These are phyloP conservation scores for Pycnomerus fuliginosus DNA, from an alignment of 2,888 invertebrate genomes.

Conservation along the genomic window DNA sequence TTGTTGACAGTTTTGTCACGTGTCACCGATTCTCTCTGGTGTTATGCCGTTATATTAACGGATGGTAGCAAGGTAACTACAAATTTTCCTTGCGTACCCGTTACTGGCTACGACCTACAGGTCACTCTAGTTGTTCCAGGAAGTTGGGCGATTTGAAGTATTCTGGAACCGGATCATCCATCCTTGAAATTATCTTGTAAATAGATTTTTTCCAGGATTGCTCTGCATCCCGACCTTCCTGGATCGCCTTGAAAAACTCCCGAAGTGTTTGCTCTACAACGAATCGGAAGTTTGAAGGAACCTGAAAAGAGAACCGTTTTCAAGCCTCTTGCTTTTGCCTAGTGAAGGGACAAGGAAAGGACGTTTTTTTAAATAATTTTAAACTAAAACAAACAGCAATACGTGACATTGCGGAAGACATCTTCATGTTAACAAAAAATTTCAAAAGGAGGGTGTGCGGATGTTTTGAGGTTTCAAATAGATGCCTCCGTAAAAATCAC, in stretches of 20 bases:
- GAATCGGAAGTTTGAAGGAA: slow-evolving; percentile 94
- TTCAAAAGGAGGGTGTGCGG: slow-evolving; percentile 5
- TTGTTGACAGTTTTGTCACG: slow-evolving; percentile 48
- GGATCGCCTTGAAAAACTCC: slow-evolving; percentile 98
- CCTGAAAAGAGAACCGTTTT: slow-evolving; percentile 71
- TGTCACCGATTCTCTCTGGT: slow-evolving; percentile 51
- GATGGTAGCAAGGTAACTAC: slow-evolving; percentile 35
- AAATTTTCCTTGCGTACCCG: slow-evolving; percentile 38
- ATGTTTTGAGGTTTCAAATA: slow-evolving; percentile 4
- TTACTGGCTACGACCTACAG: slow-evolving; percentile 38
- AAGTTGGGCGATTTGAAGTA: slow-evolving; percentile 99
- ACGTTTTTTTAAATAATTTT: no score
- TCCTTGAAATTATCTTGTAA: slow-evolving; percentile 98
- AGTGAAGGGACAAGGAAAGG: no score
- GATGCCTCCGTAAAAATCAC: slow-evolving; percentile 51
- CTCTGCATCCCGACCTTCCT: slow-evolving; percentile 94
- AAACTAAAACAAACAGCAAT: slow-evolving; percentile 15
- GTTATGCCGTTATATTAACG: slow-evolving; percentile 29
- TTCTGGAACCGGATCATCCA: slow-evolving; percentile 98
- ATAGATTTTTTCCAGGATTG: slow-evolving; percentile 99
- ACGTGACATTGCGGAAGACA: slow-evolving; percentile 35
- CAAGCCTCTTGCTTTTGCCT: no score
- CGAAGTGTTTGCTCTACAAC: slow-evolving; percentile 97
- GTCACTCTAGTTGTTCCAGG: slow-evolving; percentile 95
- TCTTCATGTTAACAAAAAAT: slow-evolving; percentile 11